phyloP scores from a whole-genome alignment of 2,888 invertebrate genomes.

The Tetanocera ferruginea region DNA sequence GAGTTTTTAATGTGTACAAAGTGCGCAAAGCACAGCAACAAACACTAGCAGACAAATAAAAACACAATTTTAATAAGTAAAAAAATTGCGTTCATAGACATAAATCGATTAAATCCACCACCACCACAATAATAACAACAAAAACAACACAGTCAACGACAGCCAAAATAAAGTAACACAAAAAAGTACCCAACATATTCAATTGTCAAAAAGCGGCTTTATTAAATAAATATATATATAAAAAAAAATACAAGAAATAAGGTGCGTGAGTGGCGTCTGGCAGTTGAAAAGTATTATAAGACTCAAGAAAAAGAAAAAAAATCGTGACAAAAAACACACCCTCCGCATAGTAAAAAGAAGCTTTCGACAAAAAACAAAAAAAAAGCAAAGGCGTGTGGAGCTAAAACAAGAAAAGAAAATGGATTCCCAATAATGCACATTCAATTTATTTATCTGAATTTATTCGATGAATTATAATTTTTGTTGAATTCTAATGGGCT shows the following conservation, averaged over 20 bases:
- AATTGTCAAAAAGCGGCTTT: background rate
- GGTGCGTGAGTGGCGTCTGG: slow-evolving; percentile 28
- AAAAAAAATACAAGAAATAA: background rate
- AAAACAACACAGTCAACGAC: slow-evolving; percentile 35
- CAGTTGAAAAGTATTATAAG: background rate
- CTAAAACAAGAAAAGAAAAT: no score
- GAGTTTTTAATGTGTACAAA: slow-evolving; percentile 61
- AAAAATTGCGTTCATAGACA: slow-evolving; percentile 14
- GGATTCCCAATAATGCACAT: no score
- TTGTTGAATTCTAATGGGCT: no score
- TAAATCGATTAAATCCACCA: slow-evolving; percentile 48
- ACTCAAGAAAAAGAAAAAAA: background rate
- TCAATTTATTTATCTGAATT: no score
- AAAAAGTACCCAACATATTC: slow-evolving; percentile 2
- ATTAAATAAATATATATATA: no score
- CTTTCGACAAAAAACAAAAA: no score
- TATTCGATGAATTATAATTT: no score
- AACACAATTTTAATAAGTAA: slow-evolving; percentile 48
- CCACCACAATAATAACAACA: slow-evolving; percentile 42
- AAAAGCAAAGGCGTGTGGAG: no score
- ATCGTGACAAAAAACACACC: background rate
- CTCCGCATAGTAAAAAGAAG: background rate
- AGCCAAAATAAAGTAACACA: slow-evolving; percentile 36
- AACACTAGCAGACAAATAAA: slow-evolving; percentile 59
- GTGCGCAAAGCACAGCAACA: slow-evolving; percentile 6